Evolutionary conservation across 2,113 vertebrate species (phyloP).

Genomic region (Nannospalax galili): DNA sequence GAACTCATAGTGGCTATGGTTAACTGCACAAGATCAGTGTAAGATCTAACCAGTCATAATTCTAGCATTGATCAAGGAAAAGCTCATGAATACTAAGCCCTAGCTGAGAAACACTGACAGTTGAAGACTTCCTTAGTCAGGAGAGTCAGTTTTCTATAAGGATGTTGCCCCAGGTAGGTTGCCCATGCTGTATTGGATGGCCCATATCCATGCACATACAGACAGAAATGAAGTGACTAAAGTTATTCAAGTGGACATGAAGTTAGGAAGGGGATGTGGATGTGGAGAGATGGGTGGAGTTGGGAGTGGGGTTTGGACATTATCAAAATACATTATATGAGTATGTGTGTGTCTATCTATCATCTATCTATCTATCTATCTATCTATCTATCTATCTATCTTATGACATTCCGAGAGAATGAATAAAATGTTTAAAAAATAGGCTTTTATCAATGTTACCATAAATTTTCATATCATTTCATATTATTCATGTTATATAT

Average conservation of each 20-base stretch:
- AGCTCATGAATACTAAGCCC: background rate
- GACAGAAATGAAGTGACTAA: background rate
- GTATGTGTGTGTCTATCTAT: too few relatives aligned
- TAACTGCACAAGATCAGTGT: accelerated
- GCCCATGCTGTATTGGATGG: too few relatives aligned
- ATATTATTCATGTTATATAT: too few relatives aligned
- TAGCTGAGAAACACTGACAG: background rate
- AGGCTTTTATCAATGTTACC: too few relatives aligned
- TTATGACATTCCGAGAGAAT: background rate
- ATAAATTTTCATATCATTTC: too few relatives aligned
- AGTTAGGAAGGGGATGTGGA: background rate
- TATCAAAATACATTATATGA: background rate
- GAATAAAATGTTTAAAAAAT: background rate
- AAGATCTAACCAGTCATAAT: background rate
- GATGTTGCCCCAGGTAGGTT: too few relatives aligned
- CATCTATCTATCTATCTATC: too few relatives aligned
- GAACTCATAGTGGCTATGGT: too few relatives aligned
- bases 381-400: too few relatives aligned
- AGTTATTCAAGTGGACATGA: background rate
- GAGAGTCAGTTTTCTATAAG: background rate
- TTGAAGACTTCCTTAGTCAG: background rate
- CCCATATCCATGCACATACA: background rate
- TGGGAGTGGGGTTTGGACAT: background rate
- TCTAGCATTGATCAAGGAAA: background rate
- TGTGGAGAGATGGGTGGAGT: background rate